Percentiles rank a stretch among this genome's conserved stretches.
These are phyloP conservation scores for Silurus glanis DNA, from an alignment of 2,113 vertebrate genomes.

Conservation along the genomic window DNA sequence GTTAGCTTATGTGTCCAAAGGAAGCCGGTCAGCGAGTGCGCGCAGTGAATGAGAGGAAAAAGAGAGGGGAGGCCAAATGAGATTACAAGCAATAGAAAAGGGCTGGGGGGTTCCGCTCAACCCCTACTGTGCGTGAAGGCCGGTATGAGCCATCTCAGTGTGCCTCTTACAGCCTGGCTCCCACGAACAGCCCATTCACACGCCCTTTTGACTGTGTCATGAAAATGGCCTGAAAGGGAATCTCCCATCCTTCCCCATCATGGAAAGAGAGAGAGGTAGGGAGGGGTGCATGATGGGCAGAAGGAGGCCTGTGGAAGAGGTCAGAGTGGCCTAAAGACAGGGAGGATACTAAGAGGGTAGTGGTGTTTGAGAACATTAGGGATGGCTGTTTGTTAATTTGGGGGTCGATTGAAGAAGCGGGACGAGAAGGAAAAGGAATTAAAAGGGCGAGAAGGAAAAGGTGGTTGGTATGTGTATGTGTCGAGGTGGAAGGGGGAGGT, in stretches of 20 bases:
- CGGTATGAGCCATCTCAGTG: constrained; percentile 74
- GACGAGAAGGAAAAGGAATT: constrained; percentile 35
- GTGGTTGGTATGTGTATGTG: constrained; percentile 64
- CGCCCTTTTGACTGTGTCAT: constrained; percentile 93
- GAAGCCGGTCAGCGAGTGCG: constrained; percentile 63
- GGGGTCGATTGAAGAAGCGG: constrained; percentile 31
- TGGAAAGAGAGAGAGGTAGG: constrained; percentile 63
- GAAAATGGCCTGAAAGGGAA: constrained; percentile 80
- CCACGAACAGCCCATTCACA: constrained; percentile 94
- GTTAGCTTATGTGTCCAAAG: constrained; percentile 66
- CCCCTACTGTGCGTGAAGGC: constrained; percentile 94
- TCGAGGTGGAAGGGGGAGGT: constrained; percentile 64
- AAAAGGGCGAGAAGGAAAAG: constrained; percentile 20
- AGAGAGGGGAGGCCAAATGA: constrained; percentile 85
- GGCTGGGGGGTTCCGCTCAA: constrained; percentile 85
- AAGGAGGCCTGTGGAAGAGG: constrained; percentile 30
- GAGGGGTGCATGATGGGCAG: constrained; percentile 42
- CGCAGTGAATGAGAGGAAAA: constrained; percentile 71
- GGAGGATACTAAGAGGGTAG: constrained; percentile 22
- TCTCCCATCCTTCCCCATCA: constrained; percentile 69
- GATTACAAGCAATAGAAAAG: constrained; percentile 88
- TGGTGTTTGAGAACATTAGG: constrained; percentile 30
- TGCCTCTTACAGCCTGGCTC: constrained; percentile 80
- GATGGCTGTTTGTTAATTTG: constrained; percentile 35
- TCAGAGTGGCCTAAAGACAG: constrained; percentile 27